Percentiles rank a stretch among this genome's conserved stretches.
Conservation (phyloP, 2,113 vertebrate species). For the Amphiprion percula region DNA sequence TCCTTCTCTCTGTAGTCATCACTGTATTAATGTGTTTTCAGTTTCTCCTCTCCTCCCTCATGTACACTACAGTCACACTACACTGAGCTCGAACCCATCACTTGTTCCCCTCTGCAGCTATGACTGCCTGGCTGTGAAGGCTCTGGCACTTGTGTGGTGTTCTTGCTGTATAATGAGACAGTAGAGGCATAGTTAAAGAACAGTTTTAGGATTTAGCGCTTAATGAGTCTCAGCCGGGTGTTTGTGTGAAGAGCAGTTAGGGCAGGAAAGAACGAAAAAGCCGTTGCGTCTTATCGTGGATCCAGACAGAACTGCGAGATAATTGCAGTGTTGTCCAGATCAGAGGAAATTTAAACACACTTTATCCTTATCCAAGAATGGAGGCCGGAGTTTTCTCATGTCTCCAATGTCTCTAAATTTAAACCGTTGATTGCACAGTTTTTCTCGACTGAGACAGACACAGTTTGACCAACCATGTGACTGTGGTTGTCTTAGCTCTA, state of each 20-base stretch:
- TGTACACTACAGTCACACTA: slow-evolving; percentile 53
- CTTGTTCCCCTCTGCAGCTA: slow-evolving; percentile 59
- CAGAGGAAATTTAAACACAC: background rate
- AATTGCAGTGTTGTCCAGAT: slow-evolving; percentile 12
- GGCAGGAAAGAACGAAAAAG: slow-evolving; percentile 16
- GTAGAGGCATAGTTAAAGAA: slow-evolving; percentile 51
- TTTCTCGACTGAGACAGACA: background rate
- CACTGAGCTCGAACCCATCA: slow-evolving; percentile 55
- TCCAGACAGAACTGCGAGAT: slow-evolving; percentile 6
- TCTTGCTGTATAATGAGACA: slow-evolving; percentile 69
- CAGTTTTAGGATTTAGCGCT: slow-evolving; percentile 49
- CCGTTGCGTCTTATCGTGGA: background rate
- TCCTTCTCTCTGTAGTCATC: slow-evolving; percentile 21
- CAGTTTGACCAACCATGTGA: too few relatives aligned
- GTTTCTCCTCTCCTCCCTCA: slow-evolving; percentile 44
- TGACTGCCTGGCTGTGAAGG: slow-evolving; percentile 44
- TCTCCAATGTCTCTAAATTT: background rate
- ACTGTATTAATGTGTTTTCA: slow-evolving; percentile 46
- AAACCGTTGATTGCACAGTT: background rate
- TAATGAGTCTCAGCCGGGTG: slow-evolving; percentile 49
- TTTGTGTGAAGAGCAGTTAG: slow-evolving; percentile 35
- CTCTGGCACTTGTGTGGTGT: slow-evolving; percentile 39
- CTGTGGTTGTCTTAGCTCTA: too few relatives aligned
- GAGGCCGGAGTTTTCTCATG: background rate
- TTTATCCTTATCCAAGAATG: background rate